phyloP scores from a whole-genome alignment of 1,140 invertebrate genomes.

The Aphelinus certus region DNA sequence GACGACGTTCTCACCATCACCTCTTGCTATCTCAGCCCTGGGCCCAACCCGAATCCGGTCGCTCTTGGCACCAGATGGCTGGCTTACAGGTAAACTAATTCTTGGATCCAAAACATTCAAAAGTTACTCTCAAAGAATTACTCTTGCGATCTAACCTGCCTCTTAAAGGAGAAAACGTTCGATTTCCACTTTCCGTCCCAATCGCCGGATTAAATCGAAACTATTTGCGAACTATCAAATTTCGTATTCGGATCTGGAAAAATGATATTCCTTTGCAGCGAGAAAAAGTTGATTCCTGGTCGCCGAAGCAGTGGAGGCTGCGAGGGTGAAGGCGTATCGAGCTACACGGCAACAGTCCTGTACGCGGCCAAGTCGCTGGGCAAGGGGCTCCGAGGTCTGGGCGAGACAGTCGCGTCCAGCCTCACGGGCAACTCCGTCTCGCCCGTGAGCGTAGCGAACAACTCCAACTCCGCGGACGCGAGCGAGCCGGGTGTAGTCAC shows the following conservation, averaged over 20 bases:
- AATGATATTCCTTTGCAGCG: constrained; percentile 65
- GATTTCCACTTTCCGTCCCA: too few relatives aligned
- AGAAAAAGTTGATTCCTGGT: constrained; percentile 82
- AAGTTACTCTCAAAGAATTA: too few relatives aligned
- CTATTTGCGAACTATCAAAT: too few relatives aligned
- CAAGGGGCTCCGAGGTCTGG: constrained; percentile 85
- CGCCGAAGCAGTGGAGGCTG: constrained; percentile 89
- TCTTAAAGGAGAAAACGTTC: too few relatives aligned
- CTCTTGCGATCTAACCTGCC: too few relatives aligned
- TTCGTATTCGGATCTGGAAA: too few relatives aligned
- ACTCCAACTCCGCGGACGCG: constrained; percentile 56
- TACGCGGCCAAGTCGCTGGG: constrained; percentile 93
- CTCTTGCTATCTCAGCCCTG: constrained; percentile 89
- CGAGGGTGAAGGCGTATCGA: constrained; percentile 79
- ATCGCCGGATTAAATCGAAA: too few relatives aligned
- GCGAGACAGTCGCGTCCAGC: constrained; percentile 93
- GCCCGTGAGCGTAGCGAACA: constrained; percentile 13
- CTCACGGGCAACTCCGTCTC: constrained; percentile 74
- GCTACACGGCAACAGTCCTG: constrained; percentile 94
- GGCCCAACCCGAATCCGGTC: constrained; percentile 87
- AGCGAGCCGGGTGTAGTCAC: constrained; percentile 87
- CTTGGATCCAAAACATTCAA: neutral
- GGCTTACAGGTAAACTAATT: constrained; percentile 67
- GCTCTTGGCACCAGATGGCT: constrained; percentile 85
- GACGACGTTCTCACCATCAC: constrained; percentile 88